Evolutionary conservation across 2,888 invertebrate genomes (phyloP), one percentile per base, ranked within the genome.

Genomic region (Thecophora atra): DNA sequence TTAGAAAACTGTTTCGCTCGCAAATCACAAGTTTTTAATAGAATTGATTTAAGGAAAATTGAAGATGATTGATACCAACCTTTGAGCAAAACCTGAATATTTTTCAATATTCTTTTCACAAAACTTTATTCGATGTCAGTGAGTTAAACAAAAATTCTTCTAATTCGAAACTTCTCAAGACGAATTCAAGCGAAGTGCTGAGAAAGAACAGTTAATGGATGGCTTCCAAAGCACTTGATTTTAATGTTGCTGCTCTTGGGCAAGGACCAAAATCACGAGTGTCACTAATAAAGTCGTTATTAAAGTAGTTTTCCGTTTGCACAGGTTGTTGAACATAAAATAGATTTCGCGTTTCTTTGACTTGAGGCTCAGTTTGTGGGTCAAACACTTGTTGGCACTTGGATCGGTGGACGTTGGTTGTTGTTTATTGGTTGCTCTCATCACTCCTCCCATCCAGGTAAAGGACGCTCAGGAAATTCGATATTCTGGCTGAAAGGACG

Each of bases 311-410:
- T 81, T 85, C 82, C 83, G 77, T 71, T 84, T 85, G 75, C 82
- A 82, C 77, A 84, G 79, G 78, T 84, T 85, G 74, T 82, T 85
- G 67, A 82, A 84, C 79, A 85, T 81, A 79, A 81, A 83, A 82
- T 82, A 83, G 51, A 84, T 81, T 79, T 84, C 78, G 52, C 81
- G 80, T 79, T 81, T 84, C 73, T 81, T 83, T 7, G 82, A 77
- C 76, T 83, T 83, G 52, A 79, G 78, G 77, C 80, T 76, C 64
- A 74, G 54, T 71, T 65, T 72, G 24, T 73, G 62, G 69, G 70
- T 78, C 44, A 71, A 72, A 56, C 52, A 47, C 17, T 30, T 42
- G 44, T 65, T 54, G 21, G 24, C 37, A 37, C 47, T 26, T 13
- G 17, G 58, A 42, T 44, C 30, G n/a, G 8, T 71, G 64, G 21